phyloP scores from a whole-genome alignment of 2,113 vertebrate genomes.

The Periophthalmus modestus region DNA sequence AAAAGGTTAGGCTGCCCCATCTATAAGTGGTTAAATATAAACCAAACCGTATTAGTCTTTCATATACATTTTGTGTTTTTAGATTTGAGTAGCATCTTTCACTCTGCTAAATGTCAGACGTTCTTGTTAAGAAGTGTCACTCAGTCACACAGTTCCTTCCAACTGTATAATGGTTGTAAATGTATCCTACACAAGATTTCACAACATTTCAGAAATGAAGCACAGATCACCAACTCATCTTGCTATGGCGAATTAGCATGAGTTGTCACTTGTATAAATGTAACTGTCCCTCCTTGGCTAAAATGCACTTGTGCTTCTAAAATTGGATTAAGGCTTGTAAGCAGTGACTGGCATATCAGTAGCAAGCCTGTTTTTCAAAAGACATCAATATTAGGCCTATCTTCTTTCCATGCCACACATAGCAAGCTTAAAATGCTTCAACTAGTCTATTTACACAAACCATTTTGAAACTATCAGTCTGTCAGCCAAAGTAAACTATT shows the following conservation, averaged over 20 bases:
- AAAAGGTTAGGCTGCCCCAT: slow-evolving; percentile 53
- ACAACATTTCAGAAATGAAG: slow-evolving; percentile 12
- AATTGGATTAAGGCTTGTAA: slow-evolving; percentile 75
- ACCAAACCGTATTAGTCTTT: slow-evolving; percentile 61
- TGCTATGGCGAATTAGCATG: slow-evolving; percentile 24
- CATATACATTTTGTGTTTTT: slow-evolving; percentile 18
- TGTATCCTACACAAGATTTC: not conserved
- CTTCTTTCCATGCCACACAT: slow-evolving; percentile 70
- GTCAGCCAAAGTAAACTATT: slow-evolving; percentile 42
- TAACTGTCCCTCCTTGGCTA: slow-evolving; percentile 51
- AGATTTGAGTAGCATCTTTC: slow-evolving; percentile 32
- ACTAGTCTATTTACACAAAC: slow-evolving; percentile 54
- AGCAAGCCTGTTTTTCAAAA: slow-evolving; percentile 64
- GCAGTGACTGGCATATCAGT: slow-evolving; percentile 70
- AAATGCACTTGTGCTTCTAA: slow-evolving; percentile 70
- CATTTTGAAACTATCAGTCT: slow-evolving; percentile 48
- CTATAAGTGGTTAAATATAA: slow-evolving; percentile 69
- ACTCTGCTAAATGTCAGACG: slow-evolving; percentile 7
- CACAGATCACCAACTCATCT: slow-evolving; percentile 2
- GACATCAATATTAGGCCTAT: slow-evolving; percentile 72
- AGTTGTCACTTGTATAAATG: slow-evolving; percentile 54
- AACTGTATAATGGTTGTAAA: not conserved
- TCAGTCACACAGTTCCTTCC: not conserved
- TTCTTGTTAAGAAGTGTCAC: not conserved
- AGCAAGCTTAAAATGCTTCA: slow-evolving; percentile 63